A percentile compares a stretch with the other conserved stretches of the same genome.
These are phyloP conservation scores for Dreissena rostriformis DNA, from an alignment of 1,140 invertebrate genomes.

Conservation along the genomic window DNA sequence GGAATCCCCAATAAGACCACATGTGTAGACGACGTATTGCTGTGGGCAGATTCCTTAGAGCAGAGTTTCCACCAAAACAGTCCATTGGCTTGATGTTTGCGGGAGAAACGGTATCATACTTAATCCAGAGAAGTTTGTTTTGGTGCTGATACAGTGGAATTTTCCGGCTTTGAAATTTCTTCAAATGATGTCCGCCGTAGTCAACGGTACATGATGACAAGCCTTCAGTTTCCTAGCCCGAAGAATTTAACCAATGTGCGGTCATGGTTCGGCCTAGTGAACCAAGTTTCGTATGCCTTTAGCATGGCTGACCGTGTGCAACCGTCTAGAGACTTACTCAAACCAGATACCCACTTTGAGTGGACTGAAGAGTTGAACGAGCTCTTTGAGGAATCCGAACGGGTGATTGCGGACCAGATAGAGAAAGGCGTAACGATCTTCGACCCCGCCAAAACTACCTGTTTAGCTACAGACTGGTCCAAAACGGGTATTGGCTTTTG, in stretches of 20 bases:
- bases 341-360: slow-evolving; percentile 51
- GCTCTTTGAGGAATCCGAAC: slow-evolving; percentile 59
- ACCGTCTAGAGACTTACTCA: slow-evolving; percentile 58
- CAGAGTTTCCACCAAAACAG: slow-evolving; percentile 49
- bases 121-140: slow-evolving; percentile 72
- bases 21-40: slow-evolving; percentile 63
- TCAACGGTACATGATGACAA: slow-evolving; percentile 42
- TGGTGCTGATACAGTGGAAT: slow-evolving; percentile 57
- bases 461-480: slow-evolving; percentile 66
- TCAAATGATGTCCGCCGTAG: slow-evolving; percentile 47
- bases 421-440: slow-evolving; percentile 64
- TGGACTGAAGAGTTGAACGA: slow-evolving; percentile 50
- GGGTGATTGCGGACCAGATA: slow-evolving; percentile 56
- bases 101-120: slow-evolving; percentile 68
- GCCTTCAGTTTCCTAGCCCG: slow-evolving; percentile 56
- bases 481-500: slow-evolving; percentile 48
- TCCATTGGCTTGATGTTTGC: slow-evolving; percentile 60
- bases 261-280: slow-evolving; percentile 60
- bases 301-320: slow-evolving; percentile 55
- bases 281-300: slow-evolving; percentile 54
- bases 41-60: slow-evolving; percentile 54
- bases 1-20: slow-evolving; percentile 60
- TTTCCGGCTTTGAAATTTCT: slow-evolving; percentile 65
- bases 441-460: slow-evolving; percentile 59
- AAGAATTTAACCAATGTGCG: slow-evolving; percentile 57